Conservation (phyloP, 2,113 vertebrate species). For the Neofelis nebulosa region DNA sequence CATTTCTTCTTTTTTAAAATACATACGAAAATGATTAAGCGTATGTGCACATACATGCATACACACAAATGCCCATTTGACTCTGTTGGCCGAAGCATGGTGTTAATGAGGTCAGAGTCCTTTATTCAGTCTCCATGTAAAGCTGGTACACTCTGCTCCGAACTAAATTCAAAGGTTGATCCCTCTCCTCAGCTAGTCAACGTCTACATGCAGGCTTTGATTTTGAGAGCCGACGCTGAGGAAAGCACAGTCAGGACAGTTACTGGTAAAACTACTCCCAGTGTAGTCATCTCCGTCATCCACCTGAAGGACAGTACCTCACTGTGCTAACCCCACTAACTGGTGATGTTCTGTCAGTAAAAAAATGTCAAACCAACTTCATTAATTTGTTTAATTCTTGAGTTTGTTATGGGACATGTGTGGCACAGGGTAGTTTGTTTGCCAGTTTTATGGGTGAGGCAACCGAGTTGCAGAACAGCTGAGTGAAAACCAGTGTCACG, state of each 20-base stretch:
- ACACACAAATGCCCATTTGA: background rate
- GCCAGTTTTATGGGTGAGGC: background rate
- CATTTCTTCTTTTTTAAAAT: slow-evolving; percentile 24
- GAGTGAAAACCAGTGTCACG: background rate
- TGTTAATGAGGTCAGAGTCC: background rate
- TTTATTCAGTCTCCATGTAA: background rate
- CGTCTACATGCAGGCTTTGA: background rate
- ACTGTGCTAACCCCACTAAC: background rate
- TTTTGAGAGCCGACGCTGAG: background rate
- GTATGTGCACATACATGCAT: background rate
- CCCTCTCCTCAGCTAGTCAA: background rate
- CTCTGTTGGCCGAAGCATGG: background rate
- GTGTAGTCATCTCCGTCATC: background rate
- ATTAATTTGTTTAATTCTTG: slow-evolving; percentile 24
- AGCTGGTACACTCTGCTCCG: background rate
- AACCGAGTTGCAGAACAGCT: background rate
- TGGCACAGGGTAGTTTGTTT: slow-evolving; percentile 25
- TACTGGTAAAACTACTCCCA: background rate
- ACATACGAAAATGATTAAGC: background rate
- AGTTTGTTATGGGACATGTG: slow-evolving; percentile 24
- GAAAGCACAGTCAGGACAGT: background rate
- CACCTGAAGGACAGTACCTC: background rate
- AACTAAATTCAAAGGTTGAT: background rate
- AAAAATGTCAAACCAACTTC: background rate
- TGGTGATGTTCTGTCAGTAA: background rate